Evolutionary conservation across 2,888 invertebrate genomes (phyloP).

Genomic region (Adineta ricciae): DNA sequence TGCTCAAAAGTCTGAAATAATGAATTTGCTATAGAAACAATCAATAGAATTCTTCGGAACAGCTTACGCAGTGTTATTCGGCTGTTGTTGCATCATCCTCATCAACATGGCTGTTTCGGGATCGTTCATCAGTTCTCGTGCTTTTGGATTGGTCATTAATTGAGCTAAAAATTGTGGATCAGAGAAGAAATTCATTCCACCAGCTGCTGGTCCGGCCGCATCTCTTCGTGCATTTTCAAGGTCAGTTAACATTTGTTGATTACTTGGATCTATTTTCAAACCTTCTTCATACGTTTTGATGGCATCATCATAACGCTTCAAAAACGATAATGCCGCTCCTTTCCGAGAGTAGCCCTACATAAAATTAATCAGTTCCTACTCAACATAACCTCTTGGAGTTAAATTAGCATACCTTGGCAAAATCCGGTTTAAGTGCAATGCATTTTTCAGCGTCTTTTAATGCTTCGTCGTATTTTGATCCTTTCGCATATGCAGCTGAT

Average conservation of each 20-base stretch:
- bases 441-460: constrained; percentile 75
- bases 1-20: constrained; percentile 23
- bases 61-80: constrained; percentile 2
- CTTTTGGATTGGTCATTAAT: constrained; percentile 31
- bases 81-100: constrained; percentile 26
- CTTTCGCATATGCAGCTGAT: constrained; percentile 77
- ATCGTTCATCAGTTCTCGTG: constrained; percentile 30
- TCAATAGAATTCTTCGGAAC: neutral
- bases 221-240: constrained; percentile 56
- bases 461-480: constrained; percentile 64
- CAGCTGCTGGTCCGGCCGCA: neutral
- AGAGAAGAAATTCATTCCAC: constrained; percentile 26
- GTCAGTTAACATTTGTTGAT: constrained; percentile 62
- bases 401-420: constrained; percentile 45
- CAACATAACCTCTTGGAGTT: neutral
- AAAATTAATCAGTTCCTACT: constrained; percentile 3
- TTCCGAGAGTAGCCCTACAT: constrained; percentile 67
- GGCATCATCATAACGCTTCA: constrained; percentile 66
- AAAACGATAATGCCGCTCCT: constrained; percentile 70
- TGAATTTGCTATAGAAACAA: neutral
- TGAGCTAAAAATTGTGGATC: constrained; percentile 33
- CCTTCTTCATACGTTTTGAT: constrained; percentile 66
- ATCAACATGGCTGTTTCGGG: constrained; percentile 29
- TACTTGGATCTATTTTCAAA: constrained; percentile 63
- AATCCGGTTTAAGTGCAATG: constrained; percentile 66